phyloP scores from a whole-genome alignment of 2,113 vertebrate species.

The Crocuta crocuta region DNA sequence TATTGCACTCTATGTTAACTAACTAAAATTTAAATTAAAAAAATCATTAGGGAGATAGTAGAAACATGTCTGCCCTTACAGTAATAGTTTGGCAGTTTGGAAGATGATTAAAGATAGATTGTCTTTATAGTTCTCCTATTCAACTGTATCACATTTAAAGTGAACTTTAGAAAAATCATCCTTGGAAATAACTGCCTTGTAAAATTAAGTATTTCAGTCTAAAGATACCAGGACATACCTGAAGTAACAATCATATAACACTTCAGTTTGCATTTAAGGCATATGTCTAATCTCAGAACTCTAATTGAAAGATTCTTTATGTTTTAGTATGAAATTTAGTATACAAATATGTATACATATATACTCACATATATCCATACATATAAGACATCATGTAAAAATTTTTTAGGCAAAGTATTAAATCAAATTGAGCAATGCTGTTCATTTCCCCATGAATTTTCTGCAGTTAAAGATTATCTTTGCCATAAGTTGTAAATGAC shows the following conservation, averaged over 20 bases:
- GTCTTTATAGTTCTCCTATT: not conserved
- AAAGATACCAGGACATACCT: not conserved
- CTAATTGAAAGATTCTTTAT: not conserved
- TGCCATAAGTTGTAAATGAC: not conserved
- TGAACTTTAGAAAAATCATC: not conserved
- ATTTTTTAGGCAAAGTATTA: constrained; percentile 18
- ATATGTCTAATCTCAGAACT: not conserved
- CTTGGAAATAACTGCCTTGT: not conserved
- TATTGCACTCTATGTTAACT: too few relatives aligned
- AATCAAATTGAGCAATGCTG: not conserved
- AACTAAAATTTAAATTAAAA: too few relatives aligned
- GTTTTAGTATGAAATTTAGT: not conserved
- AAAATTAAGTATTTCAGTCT: not conserved
- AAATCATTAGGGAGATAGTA: not conserved
- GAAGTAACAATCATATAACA: not conserved
- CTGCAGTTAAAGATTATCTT: not conserved
- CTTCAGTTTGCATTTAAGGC: not conserved
- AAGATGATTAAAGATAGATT: not conserved
- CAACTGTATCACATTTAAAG: not conserved
- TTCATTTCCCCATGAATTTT: not conserved
- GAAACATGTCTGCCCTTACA: not conserved
- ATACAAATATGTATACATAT: not conserved
- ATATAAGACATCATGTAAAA: not conserved
- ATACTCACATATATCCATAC: not conserved
- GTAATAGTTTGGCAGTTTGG: not conserved